Percentiles rank a stretch among this genome's conserved stretches.
Evolutionary conservation across 2,888 invertebrate genomes (phyloP).

Genomic region (Melanargia galathea): DNA sequence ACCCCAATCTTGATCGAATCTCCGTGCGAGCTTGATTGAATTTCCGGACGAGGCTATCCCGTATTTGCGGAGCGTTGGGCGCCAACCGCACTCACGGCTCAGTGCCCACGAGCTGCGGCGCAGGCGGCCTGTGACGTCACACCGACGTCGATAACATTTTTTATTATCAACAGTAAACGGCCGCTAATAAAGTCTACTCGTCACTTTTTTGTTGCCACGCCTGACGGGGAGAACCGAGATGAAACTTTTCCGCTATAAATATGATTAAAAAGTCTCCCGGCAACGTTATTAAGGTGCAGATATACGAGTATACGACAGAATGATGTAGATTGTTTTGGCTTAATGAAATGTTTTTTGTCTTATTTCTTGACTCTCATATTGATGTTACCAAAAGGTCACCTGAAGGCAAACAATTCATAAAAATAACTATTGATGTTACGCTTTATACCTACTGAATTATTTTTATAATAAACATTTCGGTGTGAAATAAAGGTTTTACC

Average conservation of each 20-base stretch:
- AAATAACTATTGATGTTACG: background rate
- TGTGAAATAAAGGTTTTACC: too few species aligned
- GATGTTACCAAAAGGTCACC: too few species aligned
- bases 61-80: constrained; percentile 72
- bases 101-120: constrained; percentile 48
- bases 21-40: constrained; percentile 77
- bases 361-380: background rate
- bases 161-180: constrained; percentile 73
- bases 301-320: background rate
- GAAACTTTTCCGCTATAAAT: constrained; percentile 41
- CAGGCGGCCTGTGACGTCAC: constrained; percentile 70
- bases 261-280: constrained; percentile 21
- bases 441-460: too few species aligned
- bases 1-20: constrained; percentile 78
- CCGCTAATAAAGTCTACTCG: constrained; percentile 68
- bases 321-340: background rate
- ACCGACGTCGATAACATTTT: constrained; percentile 64
- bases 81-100: constrained; percentile 61
- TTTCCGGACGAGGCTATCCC: constrained; percentile 74
- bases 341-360: background rate
- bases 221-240: constrained; percentile 42
- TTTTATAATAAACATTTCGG: too few species aligned
- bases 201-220: constrained; percentile 54
- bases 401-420: background rate
- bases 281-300: constrained; percentile 20